Percentiles rank a stretch among this genome's conserved stretches.
Evolutionary conservation across 2,888 invertebrate genomes (phyloP).

Genomic region (Perizoma flavofasciatum): DNA sequence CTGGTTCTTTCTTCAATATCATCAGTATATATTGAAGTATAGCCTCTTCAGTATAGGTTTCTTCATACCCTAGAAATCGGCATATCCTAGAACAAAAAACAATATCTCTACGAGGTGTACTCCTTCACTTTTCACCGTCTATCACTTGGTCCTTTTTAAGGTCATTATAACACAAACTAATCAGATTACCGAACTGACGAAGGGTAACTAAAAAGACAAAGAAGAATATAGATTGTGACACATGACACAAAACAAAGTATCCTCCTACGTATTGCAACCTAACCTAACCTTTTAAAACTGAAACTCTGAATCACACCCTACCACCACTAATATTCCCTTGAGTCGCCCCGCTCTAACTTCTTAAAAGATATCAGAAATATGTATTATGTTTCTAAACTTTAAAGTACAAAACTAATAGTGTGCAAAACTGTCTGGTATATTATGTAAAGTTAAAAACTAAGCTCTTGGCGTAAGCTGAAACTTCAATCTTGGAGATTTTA

Average conservation of each 20-base stretch:
- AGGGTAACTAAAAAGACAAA: no score
- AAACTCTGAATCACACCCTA: constrained; percentile 10
- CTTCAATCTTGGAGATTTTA: constrained; percentile 60
- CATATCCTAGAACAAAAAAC: no score
- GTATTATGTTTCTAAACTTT: constrained; percentile 40
- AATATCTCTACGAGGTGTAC: no score
- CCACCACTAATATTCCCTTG: constrained; percentile 26
- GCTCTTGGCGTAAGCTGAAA: constrained; percentile 43
- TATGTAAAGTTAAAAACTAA: constrained; percentile 54
- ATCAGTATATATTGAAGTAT: no score
- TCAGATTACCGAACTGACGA: no score
- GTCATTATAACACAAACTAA: no score
- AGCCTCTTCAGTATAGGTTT: no score
- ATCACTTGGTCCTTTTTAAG: no score
- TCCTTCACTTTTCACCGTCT: no score
- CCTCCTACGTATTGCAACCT: constrained; percentile 8
- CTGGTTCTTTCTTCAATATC: no score
- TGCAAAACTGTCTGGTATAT: constrained; percentile 55
- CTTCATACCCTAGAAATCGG: no score
- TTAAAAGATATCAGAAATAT: constrained; percentile 36
- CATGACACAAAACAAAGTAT: constrained; percentile 1
- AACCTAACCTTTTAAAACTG: constrained; percentile 29
- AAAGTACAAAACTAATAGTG: constrained; percentile 60
- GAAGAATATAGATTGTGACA: no score
- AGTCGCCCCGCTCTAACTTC: constrained; percentile 16